Base-by-base conservation (phyloP, 2,113 vertebrate species). In the Athene noctua region DNA sequence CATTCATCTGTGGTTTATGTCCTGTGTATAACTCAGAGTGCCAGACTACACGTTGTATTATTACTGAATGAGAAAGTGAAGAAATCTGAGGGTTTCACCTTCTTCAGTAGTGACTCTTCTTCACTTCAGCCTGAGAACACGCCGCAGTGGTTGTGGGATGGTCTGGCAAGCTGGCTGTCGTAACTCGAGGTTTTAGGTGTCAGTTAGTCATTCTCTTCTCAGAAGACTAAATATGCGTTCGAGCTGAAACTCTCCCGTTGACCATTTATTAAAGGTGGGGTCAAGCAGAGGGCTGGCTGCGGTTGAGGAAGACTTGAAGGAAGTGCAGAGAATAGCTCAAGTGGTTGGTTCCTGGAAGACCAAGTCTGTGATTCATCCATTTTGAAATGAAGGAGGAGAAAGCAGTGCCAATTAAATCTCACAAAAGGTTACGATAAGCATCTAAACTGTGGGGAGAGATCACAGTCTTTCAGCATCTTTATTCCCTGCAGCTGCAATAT, bases 301-400 rank as follows among this genome's bases (percentile, higher is more conserved):
- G 26, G 92, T 7, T n/a, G 63, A 92, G 86, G 89, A 97, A 65
- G 89, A 87, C 78, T 47, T 58, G 94, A 68, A 92, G 94, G 92
- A 94, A 95, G 55, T 38, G 74, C 78, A 85, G 66, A 67, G 80
- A 92, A 71, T 57, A 94, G 75, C 79, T 96, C 2, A 71, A 94
- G 95, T 95, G 88, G 82, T 74, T 73, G 91, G 70, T 96, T 97
- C 95, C 96, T 96, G 91, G 94, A 97, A 85, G 49, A 6, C 54
- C 0, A 10, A 82, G 70, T 12, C 86, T 80, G 54, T 94, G 92
- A 97, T 82, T 96, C 91, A 95, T 94, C 80, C 58, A 11, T 90
- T 97, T 88, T 73, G 92, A 96, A 90, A 32, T 9, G 74, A n/a
- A 90, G 80, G 89, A 94, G 78, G 49, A 82, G 96, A 84, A 68